Base-by-base conservation (phyloP, 2,113 vertebrate genomes). In the Climacteris rufus region DNA sequence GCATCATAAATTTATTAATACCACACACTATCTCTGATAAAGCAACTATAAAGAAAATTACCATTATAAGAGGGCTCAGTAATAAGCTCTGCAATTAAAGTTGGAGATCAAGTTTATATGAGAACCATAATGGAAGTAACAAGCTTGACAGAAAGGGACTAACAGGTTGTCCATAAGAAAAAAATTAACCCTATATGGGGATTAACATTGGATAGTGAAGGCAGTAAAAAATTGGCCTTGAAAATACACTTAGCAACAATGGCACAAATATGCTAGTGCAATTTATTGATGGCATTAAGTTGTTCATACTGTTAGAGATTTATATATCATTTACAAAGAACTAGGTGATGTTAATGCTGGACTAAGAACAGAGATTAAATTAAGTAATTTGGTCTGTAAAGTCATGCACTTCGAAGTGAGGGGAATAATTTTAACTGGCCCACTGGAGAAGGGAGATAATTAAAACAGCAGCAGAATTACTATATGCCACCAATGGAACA, bases 1-100 rank as follows among this genome's bases (percentile, higher is more conserved):
- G 60, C 80, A 91, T 89, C 83, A 93, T 86, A 52, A 95, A 92
- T 92, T 95, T 93, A 88, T 92, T 93, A 96, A 70, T 63, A 92
- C 65, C 45, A 2, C 63, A 61, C 64, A 71, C 17, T 42, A 83
- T 78, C 84, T 84, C 82, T 81, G 39, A 65, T 86, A 94, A 83
- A 92, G 80, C 50, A 54, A 66, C 86, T 63, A 71, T 47, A 77
- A 94, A 82, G 61, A 89, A 89, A 82, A 93, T 82, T 71, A 54
- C 35, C 69, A 64, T 82, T 45, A 50, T 35, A 61, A 25, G 47
- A 91, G 54, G 42, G 65, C 23, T 57, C 6, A 14, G 27, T 80
- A 83, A 77, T 70, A 54, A 90, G 39, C 21, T 70, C 17, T 56
- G 44, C 61, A 76, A 79, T 63, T 84, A 79, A 84, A 76, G n/a